phyloP scores from a whole-genome alignment of 2,113 vertebrate genomes.

The Taurulus bubalis region DNA sequence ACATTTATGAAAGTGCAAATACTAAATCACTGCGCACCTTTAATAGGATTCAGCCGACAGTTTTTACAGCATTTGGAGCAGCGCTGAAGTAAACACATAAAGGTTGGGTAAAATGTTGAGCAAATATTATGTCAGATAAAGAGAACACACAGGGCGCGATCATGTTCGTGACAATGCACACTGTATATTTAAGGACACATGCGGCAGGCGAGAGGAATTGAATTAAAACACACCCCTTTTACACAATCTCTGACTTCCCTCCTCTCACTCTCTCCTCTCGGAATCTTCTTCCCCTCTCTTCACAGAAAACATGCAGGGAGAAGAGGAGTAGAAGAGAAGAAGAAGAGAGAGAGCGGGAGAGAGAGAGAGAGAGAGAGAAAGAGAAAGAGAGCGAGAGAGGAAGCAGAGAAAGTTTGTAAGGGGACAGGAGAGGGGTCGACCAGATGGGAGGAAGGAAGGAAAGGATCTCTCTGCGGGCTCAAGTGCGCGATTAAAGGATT shows the following conservation, averaged over 20 bases:
- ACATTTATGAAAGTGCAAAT: background rate
- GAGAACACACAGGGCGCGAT: background rate
- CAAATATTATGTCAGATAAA: background rate
- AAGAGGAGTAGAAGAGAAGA: slow-evolving; percentile 61
- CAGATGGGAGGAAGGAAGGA: slow-evolving; percentile 69
- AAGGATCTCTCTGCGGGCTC: slow-evolving; percentile 50
- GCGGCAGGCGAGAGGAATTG: slow-evolving; percentile 31
- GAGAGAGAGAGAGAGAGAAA: slow-evolving; percentile 63
- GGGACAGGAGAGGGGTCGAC: slow-evolving; percentile 34
- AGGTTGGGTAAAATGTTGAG: background rate
- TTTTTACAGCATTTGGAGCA: background rate
- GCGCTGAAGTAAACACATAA: background rate
- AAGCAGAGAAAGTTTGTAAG: slow-evolving; percentile 70
- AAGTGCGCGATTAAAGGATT: slow-evolving; percentile 56
- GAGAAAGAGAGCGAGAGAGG: slow-evolving; percentile 66
- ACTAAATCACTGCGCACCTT: background rate
- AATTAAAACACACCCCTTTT: slow-evolving; percentile 64
- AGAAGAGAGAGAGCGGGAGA: slow-evolving; percentile 60
- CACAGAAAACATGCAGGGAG: slow-evolving; percentile 69
- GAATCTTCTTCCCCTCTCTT: background rate
- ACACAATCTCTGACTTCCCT: slow-evolving; percentile 21
- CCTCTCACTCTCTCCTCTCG: slow-evolving; percentile 31
- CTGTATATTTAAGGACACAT: background rate
- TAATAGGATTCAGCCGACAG: background rate
- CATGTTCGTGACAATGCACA: no score